phyloP scores from a whole-genome alignment of 2,888 invertebrate species.

The Anticlea derivata region DNA sequence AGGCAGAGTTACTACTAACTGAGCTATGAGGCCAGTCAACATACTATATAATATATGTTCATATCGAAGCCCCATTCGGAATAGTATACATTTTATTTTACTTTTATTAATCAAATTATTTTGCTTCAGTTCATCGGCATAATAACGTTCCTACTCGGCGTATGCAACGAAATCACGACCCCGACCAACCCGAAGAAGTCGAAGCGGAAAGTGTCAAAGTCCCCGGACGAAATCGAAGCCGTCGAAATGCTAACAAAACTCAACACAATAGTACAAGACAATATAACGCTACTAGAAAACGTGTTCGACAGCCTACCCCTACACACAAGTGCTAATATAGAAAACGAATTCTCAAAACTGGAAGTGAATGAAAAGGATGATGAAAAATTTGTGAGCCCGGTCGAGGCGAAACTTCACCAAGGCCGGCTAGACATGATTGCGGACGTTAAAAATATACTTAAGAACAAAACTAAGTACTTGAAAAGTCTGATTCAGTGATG shows the following conservation, averaged over 20 bases:
- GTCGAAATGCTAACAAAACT: slow-evolving; percentile 57
- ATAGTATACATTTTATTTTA: no score
- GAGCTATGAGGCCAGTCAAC: no score
- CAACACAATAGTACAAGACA: slow-evolving; percentile 60
- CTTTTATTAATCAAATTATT: neutral
- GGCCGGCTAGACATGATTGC: slow-evolving; percentile 78
- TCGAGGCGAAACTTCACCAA: slow-evolving; percentile 70
- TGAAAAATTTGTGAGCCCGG: slow-evolving; percentile 64
- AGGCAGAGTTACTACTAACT: no score
- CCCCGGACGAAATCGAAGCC: slow-evolving; percentile 70
- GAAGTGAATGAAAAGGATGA: slow-evolving; percentile 58
- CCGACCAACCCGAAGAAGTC: slow-evolving; percentile 81
- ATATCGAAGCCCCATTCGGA: no score
- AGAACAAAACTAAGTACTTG: slow-evolving; percentile 81
- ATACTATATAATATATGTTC: no score
- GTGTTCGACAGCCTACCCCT: slow-evolving; percentile 72
- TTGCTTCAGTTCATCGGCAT: slow-evolving; percentile 82
- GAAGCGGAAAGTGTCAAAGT: slow-evolving; percentile 81
- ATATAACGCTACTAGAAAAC: slow-evolving; percentile 64
- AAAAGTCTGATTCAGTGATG: slow-evolving; percentile 68
- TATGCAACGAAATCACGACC: slow-evolving; percentile 79
- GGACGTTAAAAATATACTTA: slow-evolving; percentile 80
- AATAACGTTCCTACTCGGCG: slow-evolving; percentile 80
- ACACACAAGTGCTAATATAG: slow-evolving; percentile 58
- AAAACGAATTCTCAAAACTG: slow-evolving; percentile 65